Percentiles rank a stretch among this genome's conserved stretches.
Conservation (phyloP, 1,140 invertebrate species). For the Drosophila novamexicana region DNA sequence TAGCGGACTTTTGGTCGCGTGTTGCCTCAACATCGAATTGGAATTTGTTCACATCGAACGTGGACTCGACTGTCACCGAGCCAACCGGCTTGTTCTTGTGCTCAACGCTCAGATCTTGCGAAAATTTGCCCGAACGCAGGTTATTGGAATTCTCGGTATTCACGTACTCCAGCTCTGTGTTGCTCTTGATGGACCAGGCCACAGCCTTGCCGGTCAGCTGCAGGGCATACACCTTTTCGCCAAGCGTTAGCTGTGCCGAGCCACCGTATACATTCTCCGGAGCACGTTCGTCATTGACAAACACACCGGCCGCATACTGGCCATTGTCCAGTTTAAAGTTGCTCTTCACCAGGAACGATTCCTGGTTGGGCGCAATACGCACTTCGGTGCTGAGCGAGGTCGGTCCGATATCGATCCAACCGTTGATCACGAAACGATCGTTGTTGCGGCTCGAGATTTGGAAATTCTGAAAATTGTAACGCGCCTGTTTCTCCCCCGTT, state of each 20-base stretch:
- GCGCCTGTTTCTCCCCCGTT: slow-evolving; percentile 84
- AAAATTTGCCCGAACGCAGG: slow-evolving; percentile 50
- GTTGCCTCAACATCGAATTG: slow-evolving; percentile 48
- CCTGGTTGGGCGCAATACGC: slow-evolving; percentile 47
- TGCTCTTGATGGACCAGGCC: slow-evolving; percentile 42
- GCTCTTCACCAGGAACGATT: slow-evolving; percentile 59
- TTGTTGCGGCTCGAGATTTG: slow-evolving; percentile 84
- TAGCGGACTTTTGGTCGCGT: slow-evolving; percentile 50
- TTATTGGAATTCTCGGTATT: slow-evolving; percentile 31
- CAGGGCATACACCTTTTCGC: slow-evolving; percentile 41
- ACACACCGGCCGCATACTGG: slow-evolving; percentile 58
- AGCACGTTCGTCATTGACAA: slow-evolving; percentile 61
- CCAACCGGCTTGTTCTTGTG: slow-evolving; percentile 56
- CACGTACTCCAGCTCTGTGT: slow-evolving; percentile 37
- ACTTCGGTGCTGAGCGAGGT: slow-evolving; percentile 50
- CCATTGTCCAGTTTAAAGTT: slow-evolving; percentile 61
- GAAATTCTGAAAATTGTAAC: slow-evolving; percentile 87
- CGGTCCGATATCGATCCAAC: slow-evolving; percentile 76
- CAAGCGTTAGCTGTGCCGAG: slow-evolving; percentile 43
- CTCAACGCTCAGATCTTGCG: slow-evolving; percentile 31
- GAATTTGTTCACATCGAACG: slow-evolving; percentile 55
- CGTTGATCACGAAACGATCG: slow-evolving; percentile 85
- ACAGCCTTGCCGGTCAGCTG: slow-evolving; percentile 48
- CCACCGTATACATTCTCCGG: slow-evolving; percentile 66
- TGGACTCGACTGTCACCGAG: slow-evolving; percentile 35